A percentile compares a stretch with the other conserved stretches of the same genome.
Evolutionary conservation across 2,888 invertebrate species (phyloP).

Genomic region (Sinodicranocentrus sp.): DNA sequence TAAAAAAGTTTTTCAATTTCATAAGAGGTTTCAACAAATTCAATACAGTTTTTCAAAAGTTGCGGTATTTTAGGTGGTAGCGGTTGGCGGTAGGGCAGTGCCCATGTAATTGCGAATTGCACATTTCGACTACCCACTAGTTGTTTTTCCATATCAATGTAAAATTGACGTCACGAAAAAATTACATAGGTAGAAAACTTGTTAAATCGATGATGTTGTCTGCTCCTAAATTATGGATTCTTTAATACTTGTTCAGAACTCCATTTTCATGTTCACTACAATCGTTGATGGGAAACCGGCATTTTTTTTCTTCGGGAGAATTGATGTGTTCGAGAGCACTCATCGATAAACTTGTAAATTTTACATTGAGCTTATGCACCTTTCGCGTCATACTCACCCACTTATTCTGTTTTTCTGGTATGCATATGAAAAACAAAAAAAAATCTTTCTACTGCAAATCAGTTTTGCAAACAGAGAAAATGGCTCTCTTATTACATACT

Average conservation of each 20-base stretch:
- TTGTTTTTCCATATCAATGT: neutral
- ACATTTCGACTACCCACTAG: too few species aligned
- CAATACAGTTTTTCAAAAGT: neutral
- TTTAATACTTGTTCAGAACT: conserved; percentile 33
- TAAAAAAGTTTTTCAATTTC: conserved; percentile 1
- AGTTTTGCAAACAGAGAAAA: too few species aligned
- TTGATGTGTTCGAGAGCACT: conserved; percentile 33
- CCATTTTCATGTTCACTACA: conserved; percentile 14
- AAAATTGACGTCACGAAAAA: conserved; percentile 34
- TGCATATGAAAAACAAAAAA: too few species aligned
- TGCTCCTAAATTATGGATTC: conserved; percentile 46
- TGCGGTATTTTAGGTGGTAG: neutral
- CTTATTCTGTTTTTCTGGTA: neutral
- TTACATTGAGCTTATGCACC: conserved; percentile 5
- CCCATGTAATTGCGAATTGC: too few species aligned
- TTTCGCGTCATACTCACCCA: neutral
- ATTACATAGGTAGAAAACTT: conserved; percentile 31
- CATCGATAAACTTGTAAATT: conserved; percentile 33
- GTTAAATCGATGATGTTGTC: conserved; percentile 49
- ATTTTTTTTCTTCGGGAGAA: conserved; percentile 23
- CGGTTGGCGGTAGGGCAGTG: too few species aligned
- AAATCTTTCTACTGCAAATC: too few species aligned
- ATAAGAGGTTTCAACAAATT: neutral
- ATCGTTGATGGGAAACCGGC: conserved; percentile 20
- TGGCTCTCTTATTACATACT: too few species aligned